These are phyloP conservation scores for Spodoptera exigua DNA, from an alignment of 2,888 invertebrate genomes.

Conservation along the genomic window DNA sequence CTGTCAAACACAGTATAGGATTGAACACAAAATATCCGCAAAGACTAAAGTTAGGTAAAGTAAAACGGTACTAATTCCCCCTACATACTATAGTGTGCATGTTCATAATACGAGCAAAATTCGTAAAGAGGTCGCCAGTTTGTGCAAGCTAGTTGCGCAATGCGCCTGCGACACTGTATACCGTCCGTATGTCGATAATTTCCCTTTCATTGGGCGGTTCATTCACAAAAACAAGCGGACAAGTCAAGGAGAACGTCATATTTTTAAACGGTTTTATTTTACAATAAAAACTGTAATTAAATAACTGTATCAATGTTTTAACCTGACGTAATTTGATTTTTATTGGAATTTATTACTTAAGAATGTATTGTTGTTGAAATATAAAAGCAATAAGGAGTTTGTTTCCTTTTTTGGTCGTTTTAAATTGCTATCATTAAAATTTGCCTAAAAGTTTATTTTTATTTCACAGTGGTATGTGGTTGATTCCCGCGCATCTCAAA, in stretches of 20 bases:
- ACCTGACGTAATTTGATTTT: conserved; percentile 16
- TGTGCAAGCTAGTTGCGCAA: conserved; percentile 63
- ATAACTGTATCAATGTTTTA: conserved; percentile 15
- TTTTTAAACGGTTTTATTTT: conserved; percentile 24
- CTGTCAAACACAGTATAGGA: conserved; percentile 15
- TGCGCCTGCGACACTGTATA: conserved; percentile 58
- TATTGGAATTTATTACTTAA: neutral
- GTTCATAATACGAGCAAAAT: conserved; percentile 45
- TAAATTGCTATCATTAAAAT: too few species aligned
- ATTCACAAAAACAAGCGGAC: conserved; percentile 56
- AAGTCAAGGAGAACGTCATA: conserved; percentile 45
- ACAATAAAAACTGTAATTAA: conserved; percentile 20
- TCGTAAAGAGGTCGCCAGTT: conserved; percentile 59
- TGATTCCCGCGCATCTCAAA: too few species aligned
- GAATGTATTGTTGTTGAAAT: too few species aligned
- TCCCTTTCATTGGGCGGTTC: conserved; percentile 67
- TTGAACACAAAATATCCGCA: conserved; percentile 23
- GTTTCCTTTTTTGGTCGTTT: too few species aligned
- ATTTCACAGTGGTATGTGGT: too few species aligned
- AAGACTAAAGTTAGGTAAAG: conserved; percentile 25
- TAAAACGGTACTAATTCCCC: conserved; percentile 13
- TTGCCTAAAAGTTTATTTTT: too few species aligned
- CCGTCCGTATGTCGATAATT: conserved; percentile 57
- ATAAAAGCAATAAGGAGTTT: too few species aligned
- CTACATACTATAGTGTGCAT: conserved; percentile 26